Evolutionary conservation across 2,113 vertebrate genomes (phyloP), one percentile per base, ranked within the genome.

Genomic region (Myotis brandtii): DNA sequence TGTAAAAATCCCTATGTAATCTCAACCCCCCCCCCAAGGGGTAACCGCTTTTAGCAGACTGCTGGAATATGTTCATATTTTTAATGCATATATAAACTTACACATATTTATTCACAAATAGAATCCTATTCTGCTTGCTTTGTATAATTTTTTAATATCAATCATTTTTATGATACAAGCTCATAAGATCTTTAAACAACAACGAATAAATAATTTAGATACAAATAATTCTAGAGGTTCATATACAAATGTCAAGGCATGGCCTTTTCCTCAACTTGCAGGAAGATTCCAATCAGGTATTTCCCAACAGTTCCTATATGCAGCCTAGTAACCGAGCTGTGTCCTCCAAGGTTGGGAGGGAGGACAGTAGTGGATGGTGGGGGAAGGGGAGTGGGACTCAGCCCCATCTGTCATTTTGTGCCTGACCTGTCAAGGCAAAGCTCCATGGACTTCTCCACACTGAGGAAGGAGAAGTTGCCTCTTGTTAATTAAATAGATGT

Each of bases 401-500:
- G 72, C 23, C 32, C 92, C 95, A 95, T 96, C 87, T 92, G 93
- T 95, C 90, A 83, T 95, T 90, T 79, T 94, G 62, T 37, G 2
- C 56, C 92, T 95, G 91, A 79, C 80, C 48, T 89, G n/a, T 94
- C 87, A 91, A 85, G 72, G 73, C 89, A 85, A 95, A 83, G 7
- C 81, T 96, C 91, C 3, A 0, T 46, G 52, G 85, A 90, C 34
- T 40, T 70, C 52, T 59, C 66, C 77, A 73, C 66, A 75, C 62
- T 13, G 40, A 94, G 81, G 73, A 75, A 87, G 82, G 59, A 82
- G 54, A 85, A 67, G 62, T 81, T 89, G 77, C 73, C 70, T 93
- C 59, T 92, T 69, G 86, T 87, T 82, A 92, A 92, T 97, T 92
- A 96, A 97, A 87, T 91, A 95, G 54, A 86, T 50, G 59, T 34